phyloP scores from a whole-genome alignment of 2,113 vertebrate species.

The Cheirogaleus medius region DNA sequence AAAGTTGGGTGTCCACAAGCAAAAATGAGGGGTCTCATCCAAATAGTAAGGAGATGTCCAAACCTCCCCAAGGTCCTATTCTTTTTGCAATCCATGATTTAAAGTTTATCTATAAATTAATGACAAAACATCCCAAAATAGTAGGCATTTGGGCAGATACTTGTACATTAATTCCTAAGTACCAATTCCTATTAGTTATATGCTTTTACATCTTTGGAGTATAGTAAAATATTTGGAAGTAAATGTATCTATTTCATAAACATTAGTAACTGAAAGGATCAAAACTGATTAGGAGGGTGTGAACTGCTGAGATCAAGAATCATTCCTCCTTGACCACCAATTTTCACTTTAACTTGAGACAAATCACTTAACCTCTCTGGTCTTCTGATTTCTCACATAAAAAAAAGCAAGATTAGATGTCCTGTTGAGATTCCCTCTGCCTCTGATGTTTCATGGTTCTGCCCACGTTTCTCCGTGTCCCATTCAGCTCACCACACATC shows the following conservation, averaged over 20 bases:
- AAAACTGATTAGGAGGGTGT: not conserved
- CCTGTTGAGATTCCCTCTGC: not conserved
- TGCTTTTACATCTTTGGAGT: not conserved
- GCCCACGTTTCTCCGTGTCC: not conserved
- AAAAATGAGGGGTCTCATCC: not conserved
- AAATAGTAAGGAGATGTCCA: not conserved
- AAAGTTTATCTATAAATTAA: conserved; percentile 9
- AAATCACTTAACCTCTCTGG: not conserved
- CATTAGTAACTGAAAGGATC: not conserved
- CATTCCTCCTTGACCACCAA: not conserved
- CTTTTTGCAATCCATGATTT: not conserved
- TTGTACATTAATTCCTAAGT: not conserved
- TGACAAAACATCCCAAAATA: not conserved
- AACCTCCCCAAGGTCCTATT: not conserved
- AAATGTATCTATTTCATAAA: not conserved
- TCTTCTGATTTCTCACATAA: not conserved
- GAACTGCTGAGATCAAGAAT: not conserved
- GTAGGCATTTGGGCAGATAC: not conserved
- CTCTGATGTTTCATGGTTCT: not conserved
- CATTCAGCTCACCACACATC: conserved; percentile 86
- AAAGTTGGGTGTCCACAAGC: not conserved
- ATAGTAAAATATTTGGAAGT: not conserved
- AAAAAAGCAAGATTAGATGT: not conserved
- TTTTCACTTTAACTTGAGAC: not conserved
- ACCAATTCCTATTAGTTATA: not conserved